Conservation (phyloP, 2,888 invertebrate species). For the Drosophila infuscata region DNA sequence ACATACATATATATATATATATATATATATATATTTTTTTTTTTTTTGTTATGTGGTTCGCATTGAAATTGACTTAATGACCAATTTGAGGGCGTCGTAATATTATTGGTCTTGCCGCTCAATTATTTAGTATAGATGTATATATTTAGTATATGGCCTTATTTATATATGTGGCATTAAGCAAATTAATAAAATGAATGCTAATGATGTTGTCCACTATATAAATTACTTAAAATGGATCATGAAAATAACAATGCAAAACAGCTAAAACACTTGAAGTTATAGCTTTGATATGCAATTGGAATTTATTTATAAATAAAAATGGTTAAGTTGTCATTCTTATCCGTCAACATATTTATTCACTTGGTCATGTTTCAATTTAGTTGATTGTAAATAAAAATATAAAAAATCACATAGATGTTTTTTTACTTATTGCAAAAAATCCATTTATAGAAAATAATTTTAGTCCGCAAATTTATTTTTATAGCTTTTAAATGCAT, state of each 20-base stretch:
- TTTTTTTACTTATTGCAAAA: neutral
- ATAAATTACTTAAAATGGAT: constrained; percentile 25
- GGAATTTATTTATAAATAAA: neutral
- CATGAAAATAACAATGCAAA: constrained; percentile 1
- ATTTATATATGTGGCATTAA: constrained; percentile 11
- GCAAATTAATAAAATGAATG: constrained; percentile 55
- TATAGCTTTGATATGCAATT: constrained; percentile 4
- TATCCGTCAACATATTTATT: neutral
- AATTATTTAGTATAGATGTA: constrained; percentile 25
- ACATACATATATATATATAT: too few relatives aligned
- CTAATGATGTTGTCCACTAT: constrained; percentile 46
- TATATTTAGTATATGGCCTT: neutral
- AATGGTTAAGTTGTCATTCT: neutral
- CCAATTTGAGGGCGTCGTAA: constrained; percentile 51
- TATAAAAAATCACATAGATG: neutral
- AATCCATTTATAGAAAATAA: neutral
- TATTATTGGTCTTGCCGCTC: constrained; percentile 44
- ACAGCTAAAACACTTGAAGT: neutral
- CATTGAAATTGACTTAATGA: constrained; percentile 62
- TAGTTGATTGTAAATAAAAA: neutral
- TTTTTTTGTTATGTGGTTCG: constrained; percentile 32
- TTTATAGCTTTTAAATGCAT: constrained; percentile 19
- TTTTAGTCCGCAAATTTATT: neutral
- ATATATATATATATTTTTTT: neutral
- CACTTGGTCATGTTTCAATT: neutral